A percentile compares a stretch with the other conserved stretches of the same genome.
Evolutionary conservation across 2,113 vertebrate species (phyloP).

Genomic region (Paratilapia polleni): DNA sequence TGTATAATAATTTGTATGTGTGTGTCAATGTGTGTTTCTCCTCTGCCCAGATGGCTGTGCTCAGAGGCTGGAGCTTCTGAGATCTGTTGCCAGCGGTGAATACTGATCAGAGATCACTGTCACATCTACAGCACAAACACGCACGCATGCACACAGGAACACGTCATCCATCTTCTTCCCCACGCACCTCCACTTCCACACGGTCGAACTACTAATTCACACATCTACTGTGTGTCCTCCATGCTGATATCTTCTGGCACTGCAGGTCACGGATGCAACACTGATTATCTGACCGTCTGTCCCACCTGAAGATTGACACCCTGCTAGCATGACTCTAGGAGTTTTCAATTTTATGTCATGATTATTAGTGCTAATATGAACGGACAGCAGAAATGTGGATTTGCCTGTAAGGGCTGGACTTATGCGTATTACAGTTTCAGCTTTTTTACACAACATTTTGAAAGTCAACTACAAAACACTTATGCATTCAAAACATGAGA

Average conservation of each 20-base stretch:
- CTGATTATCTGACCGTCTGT: conserved; percentile 48
- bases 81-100: conserved; percentile 76
- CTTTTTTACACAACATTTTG: not conserved
- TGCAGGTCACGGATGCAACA: conserved; percentile 48
- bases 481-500: not conserved
- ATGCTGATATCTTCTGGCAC: conserved; percentile 40
- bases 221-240: conserved; percentile 46
- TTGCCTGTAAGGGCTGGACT: not conserved
- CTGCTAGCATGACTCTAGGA: not conserved
- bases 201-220: conserved; percentile 68
- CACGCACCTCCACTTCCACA: conserved; percentile 67
- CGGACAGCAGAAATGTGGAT: not conserved
- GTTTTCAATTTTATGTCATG: not conserved
- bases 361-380: conserved; percentile 31
- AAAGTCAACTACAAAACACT: not conserved
- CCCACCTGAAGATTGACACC: conserved; percentile 53
- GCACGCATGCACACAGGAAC: conserved; percentile 17
- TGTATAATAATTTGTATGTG: conserved; percentile 62
- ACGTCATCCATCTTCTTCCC: conserved; percentile 58
- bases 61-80: conserved; percentile 66
- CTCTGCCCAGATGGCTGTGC: conserved; percentile 73
- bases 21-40: conserved; percentile 55
- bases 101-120: conserved; percentile 80
- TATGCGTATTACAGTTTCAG: not conserved
- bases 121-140: conserved; percentile 51